A percentile compares a stretch with the other conserved stretches of the same genome.
Evolutionary conservation across 2,888 invertebrate genomes (phyloP).

Genomic region (Andrena bucephala): DNA sequence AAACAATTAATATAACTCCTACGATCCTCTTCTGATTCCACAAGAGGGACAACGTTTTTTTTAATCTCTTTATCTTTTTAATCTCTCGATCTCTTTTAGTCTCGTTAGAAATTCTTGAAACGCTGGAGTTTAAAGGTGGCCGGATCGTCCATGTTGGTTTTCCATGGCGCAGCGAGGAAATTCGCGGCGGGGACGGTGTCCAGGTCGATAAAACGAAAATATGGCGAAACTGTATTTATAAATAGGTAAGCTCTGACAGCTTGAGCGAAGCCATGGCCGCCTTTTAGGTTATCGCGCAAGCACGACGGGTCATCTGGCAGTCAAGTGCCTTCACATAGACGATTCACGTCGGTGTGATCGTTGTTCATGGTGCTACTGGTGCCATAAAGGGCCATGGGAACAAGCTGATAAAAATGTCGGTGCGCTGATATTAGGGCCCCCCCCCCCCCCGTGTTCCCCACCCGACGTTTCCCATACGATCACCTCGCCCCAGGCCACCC

Average conservation of each 20-base stretch:
- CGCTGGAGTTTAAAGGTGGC: no score
- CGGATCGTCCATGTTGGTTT: background rate
- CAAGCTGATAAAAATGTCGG: conserved; percentile 80
- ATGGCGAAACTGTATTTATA: conserved; percentile 80
- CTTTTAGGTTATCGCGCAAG: conserved; percentile 84
- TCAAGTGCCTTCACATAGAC: conserved; percentile 83
- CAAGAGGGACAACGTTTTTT: no score
- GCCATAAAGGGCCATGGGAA: conserved; percentile 83
- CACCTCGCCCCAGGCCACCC: conserved; percentile 38
- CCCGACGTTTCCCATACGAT: conserved; percentile 45
- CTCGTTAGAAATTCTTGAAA: no score
- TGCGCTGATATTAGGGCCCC: conserved; percentile 52
- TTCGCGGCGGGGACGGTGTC: conserved; percentile 16
- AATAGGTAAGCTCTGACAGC: conserved; percentile 84
- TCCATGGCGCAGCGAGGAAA: background rate
- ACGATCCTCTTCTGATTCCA: no score
- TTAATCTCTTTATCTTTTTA: no score
- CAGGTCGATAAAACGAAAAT: conserved; percentile 68
- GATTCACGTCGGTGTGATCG: conserved; percentile 76
- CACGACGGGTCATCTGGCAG: conserved; percentile 85
- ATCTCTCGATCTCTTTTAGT: no score
- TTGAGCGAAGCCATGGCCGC: conserved; percentile 83
- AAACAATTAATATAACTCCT: no score
- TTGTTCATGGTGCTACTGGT: conserved; percentile 80
- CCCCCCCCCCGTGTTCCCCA: background rate